Evolutionary conservation across 2,888 invertebrate genomes (phyloP).

Genomic region (Aphodius granarius): DNA sequence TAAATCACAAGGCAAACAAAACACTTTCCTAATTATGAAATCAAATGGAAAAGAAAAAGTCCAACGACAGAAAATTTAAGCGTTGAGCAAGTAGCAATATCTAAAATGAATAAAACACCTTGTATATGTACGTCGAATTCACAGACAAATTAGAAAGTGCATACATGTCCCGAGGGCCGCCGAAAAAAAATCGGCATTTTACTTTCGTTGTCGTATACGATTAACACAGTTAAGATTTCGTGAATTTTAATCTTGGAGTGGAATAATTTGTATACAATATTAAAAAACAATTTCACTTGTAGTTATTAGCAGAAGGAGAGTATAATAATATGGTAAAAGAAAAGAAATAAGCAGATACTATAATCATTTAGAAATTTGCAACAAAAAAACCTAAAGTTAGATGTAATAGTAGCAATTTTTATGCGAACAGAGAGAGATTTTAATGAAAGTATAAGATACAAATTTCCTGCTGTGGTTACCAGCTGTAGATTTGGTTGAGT

Average conservation of each 20-base stretch:
- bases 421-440: not conserved
- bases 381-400: too few relatives aligned
- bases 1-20: not conserved
- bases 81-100: not conserved
- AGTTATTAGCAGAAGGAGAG: too few relatives aligned
- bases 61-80: not conserved
- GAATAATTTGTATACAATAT: not conserved
- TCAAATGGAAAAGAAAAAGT: not conserved
- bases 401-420: not conserved
- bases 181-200: slow-evolving; percentile 3
- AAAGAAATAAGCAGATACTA: not conserved
- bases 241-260: not conserved
- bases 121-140: not conserved
- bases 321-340: not conserved
- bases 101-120: not conserved
- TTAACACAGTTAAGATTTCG: not conserved
- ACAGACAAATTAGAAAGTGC: not conserved
- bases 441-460: not conserved
- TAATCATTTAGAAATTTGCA: not conserved
- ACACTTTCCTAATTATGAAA: not conserved
- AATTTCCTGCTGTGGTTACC: not conserved
- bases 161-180: not conserved
- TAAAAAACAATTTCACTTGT: not conserved
- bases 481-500: not conserved
- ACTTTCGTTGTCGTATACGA: not conserved